phyloP scores from a whole-genome alignment of 1,140 invertebrate genomes.

The Ladona fulva region DNA sequence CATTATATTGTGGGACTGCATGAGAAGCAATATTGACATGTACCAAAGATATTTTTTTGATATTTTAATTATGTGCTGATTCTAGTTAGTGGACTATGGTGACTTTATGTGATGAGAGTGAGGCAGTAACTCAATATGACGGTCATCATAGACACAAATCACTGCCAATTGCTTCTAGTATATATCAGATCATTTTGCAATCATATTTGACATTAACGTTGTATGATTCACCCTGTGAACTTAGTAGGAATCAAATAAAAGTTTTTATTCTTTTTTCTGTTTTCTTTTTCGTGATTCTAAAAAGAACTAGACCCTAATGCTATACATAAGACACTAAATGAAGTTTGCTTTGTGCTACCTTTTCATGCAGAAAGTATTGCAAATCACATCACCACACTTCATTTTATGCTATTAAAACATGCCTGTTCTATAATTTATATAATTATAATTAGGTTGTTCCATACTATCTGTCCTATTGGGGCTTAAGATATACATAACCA shows the following conservation, averaged over 20 bases:
- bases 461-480: too few species aligned
- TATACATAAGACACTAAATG: too few species aligned
- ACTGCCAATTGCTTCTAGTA: slow-evolving; percentile 9
- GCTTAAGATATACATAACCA: too few species aligned
- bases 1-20: slow-evolving; percentile 5
- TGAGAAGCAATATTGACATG: slow-evolving; percentile 1
- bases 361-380: too few species aligned
- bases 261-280: not conserved
- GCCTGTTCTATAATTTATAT: too few species aligned
- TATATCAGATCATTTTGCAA: not conserved
- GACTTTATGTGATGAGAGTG: not conserved
- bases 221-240: not conserved
- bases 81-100: not conserved
- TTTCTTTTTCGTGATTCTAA: not conserved
- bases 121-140: slow-evolving; percentile 5
- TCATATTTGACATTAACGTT: not conserved
- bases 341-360: too few species aligned
- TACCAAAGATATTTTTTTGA: slow-evolving; percentile 9
- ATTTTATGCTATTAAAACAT: too few species aligned
- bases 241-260: slow-evolving; percentile 4
- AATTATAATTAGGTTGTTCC: too few species aligned
- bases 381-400: too few species aligned
- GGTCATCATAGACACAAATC: not conserved
- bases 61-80: not conserved
- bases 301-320: too few species aligned